Evolutionary conservation across 2,113 vertebrate species (phyloP), one percentile per base, ranked within the genome.

Genomic region (Eonycteris spelaea): DNA sequence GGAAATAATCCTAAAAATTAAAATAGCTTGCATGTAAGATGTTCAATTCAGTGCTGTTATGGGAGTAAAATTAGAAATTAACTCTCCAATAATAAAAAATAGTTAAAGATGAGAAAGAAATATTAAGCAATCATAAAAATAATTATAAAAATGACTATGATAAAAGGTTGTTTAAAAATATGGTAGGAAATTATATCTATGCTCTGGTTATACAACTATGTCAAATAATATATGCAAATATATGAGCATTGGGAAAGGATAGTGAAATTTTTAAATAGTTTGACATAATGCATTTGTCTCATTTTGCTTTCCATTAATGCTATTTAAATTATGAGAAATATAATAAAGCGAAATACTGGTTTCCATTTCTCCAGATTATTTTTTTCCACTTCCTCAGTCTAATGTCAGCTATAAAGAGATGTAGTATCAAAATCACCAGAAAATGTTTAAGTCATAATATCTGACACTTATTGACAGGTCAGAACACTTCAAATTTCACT

Each of bases 51-150:
- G 19, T 15, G 40, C 35, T 84, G 85, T 48, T 93, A 57, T 30
- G 43, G 90, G 57, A 79, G 90, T 82, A 95, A 95, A 97, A 68
- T 59, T 85, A 89, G 45, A 94, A 95, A 95, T 87, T 70, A 85
- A 87, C 26, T 96, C 71, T 51, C 43, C 5, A 93, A 43, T 43
- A 87, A 63, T 75, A 95, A 53, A 84, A 90, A 78, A 51, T 7
- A 38, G 14, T 71, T 95, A 84, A 84, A 91, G 74, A 94, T 24
- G 53, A 83, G n/a, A 96, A 68, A 53, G 33, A 43, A 40, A 91
- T 78, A 83, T 68, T 68, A 86, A 88, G 65, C 38, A 95, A 77
- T 61, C 53, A 95, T 79, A 91, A 87, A 71, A 94, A 74, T 85
- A 85, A 77, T 92, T 83, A 92, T 48, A 88, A 95, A 91, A 90